phyloP scores from a whole-genome alignment of 1,140 invertebrate genomes.

The Brevipalpus yothersi region DNA sequence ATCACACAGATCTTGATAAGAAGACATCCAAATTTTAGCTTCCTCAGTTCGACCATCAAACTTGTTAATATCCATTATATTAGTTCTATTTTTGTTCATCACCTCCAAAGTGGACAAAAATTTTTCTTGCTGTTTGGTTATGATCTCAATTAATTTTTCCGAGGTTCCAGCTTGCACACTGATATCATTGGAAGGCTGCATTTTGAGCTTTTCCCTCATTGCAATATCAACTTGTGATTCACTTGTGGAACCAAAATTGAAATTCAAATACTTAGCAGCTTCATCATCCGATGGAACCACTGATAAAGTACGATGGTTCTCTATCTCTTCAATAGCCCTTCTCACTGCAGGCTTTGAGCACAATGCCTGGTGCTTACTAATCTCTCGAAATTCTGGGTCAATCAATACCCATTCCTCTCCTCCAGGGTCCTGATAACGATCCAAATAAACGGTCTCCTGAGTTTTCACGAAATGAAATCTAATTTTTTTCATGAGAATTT shows the following conservation, averaged over 20 bases:
- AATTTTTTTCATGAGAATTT: no score
- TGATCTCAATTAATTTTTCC: not conserved
- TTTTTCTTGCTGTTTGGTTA: not conserved
- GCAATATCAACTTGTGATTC: not conserved
- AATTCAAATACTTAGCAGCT: not conserved
- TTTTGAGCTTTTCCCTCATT: no score
- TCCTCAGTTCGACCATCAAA: constrained; percentile 1
- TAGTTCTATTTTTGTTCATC: not conserved
- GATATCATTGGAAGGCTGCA: not conserved
- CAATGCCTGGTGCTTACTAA: not conserved
- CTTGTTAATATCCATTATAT: constrained; percentile 1
- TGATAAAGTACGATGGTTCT: not conserved
- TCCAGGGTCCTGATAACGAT: not conserved
- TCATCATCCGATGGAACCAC: not conserved
- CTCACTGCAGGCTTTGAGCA: not conserved
- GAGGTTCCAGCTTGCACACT: no score
- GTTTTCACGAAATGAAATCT: not conserved
- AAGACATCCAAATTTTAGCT: not conserved
- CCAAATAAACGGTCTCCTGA: not conserved
- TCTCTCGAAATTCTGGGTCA: not conserved
- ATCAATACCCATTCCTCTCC: not conserved
- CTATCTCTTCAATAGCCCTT: not conserved
- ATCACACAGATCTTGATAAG: not conserved
- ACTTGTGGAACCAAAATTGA: not conserved
- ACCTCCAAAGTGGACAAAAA: not conserved